Conservation (phyloP, 2,113 vertebrate genomes). For the Datnioides undecimradiatus region DNA sequence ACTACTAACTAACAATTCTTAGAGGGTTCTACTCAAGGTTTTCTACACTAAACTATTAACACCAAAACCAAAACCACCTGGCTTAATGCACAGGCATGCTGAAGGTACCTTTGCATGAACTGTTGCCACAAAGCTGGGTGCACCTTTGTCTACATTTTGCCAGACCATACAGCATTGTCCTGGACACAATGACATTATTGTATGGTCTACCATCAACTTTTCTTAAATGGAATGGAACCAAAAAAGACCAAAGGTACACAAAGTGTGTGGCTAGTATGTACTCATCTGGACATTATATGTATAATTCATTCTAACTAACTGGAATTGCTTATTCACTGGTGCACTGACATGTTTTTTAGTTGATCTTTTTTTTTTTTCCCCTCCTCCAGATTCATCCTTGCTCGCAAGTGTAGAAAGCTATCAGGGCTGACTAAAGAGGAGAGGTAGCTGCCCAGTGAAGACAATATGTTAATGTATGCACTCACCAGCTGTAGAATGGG, state of each 20-base stretch:
- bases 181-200: no score
- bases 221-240: not conserved
- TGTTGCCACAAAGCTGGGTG: no score
- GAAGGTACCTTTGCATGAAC: no score
- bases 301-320: no score
- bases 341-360: not conserved
- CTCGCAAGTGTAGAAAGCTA: constrained; percentile 92
- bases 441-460: constrained; percentile 82
- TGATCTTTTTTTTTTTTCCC: constrained; percentile 12
- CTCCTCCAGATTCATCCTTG: constrained; percentile 91
- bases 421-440: constrained; percentile 90
- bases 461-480: not conserved
- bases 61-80: no score
- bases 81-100: no score
- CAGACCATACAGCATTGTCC: no score
- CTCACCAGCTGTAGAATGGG: fast-evolving
- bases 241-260: not conserved
- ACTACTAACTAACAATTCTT: no score
- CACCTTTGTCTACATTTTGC: no score
- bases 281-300: not conserved
- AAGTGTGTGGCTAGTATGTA: no score
- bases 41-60: no score
- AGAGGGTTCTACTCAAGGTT: no score
- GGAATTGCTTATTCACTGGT: not conserved
- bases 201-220: not conserved